Conservation (phyloP, 1,140 invertebrate species). For the Streblospio benedicti region DNA sequence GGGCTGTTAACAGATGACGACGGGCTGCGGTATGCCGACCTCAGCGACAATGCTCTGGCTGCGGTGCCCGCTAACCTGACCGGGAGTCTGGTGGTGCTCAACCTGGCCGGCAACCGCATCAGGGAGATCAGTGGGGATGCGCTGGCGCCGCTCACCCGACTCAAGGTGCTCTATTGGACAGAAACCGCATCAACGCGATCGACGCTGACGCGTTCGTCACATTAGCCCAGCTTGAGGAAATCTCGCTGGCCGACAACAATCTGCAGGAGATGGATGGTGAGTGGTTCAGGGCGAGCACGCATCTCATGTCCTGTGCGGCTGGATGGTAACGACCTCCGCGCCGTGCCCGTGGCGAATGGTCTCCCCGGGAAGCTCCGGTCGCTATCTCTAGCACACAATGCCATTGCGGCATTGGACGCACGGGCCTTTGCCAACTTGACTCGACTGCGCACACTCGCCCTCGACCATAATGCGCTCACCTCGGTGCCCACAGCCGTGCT, state of each 20-base stretch:
- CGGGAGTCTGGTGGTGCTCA: conserved; percentile 26
- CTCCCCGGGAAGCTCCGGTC: conserved; percentile 25
- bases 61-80: conserved; percentile 23
- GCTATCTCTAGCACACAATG: conserved; percentile 29
- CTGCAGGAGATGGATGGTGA: conserved; percentile 26
- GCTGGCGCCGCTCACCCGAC: too few species aligned
- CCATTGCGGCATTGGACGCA: conserved; percentile 24
- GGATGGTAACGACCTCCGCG: conserved; percentile 28
- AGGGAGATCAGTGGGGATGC: too few species aligned
- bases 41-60: conserved; percentile 30
- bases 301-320: conserved; percentile 28
- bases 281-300: conserved; percentile 31
- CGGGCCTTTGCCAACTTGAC: conserved; percentile 33
- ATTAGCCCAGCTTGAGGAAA: neutral
- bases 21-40: conserved; percentile 26
- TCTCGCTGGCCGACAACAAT: conserved; percentile 20
- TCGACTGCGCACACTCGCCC: conserved; percentile 23
- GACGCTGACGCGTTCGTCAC: neutral
- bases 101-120: conserved; percentile 17
- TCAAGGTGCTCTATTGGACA: too few species aligned
- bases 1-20: conserved; percentile 21
- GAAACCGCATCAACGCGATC: too few species aligned
- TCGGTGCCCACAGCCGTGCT: conserved; percentile 25
- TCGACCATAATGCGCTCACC: conserved; percentile 28
- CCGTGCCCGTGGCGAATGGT: conserved; percentile 31